Evolutionary conservation across 2,797 vertebrate genomes (phyloP), one percentile per base, ranked within the genome.

Genomic region (Epinephelus coioides): DNA sequence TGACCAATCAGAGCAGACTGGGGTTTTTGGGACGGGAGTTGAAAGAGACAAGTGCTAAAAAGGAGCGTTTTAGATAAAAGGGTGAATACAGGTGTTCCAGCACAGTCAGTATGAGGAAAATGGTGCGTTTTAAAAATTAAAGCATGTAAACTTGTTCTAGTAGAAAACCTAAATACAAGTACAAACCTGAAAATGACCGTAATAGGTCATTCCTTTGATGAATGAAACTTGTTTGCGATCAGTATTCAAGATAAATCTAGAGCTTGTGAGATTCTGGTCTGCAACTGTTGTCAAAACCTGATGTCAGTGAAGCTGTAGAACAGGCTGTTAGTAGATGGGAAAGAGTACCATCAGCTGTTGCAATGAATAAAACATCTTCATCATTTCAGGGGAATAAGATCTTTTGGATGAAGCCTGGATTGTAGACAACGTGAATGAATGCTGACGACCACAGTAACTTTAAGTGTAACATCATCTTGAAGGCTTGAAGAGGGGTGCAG

Each of bases 301-400:
- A 43, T 49, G 76, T 80, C 76, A 78, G 17, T 66, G 78, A 56
- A 79, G 76, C 76, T 55, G 72, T 21, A 64, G 55, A 85, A 79
- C 55, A 47, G 69, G 51, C 74, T 79, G 34, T 23, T 73, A 82
- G 77, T 76, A 82, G 73, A 82, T 73, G 74, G 80, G 62, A 81
- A 72, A 69, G 62, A 79, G 84, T 49, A 76, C 57, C 51, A 73
- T 78, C 73, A 81, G 79, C 79, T 83, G 80, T 72, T 71, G 77
- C 25, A 15, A 81, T 84, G 65, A 84, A 88, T 87, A 86, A 83
- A 81, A 83, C 84, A 83, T 85, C 60, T 69, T 59, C 21, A 76
- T 74, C 59, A 64, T 81, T 85, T 87, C 57, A 83, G 57, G 30
- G 40, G 56, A 68, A 75, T 53, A 46, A 54, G 57, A 80, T 56